Percentiles rank a stretch among this genome's conserved stretches.
These are phyloP conservation scores for Phortica magna DNA, from an alignment of 2,888 invertebrate genomes.

Conservation along the genomic window DNA sequence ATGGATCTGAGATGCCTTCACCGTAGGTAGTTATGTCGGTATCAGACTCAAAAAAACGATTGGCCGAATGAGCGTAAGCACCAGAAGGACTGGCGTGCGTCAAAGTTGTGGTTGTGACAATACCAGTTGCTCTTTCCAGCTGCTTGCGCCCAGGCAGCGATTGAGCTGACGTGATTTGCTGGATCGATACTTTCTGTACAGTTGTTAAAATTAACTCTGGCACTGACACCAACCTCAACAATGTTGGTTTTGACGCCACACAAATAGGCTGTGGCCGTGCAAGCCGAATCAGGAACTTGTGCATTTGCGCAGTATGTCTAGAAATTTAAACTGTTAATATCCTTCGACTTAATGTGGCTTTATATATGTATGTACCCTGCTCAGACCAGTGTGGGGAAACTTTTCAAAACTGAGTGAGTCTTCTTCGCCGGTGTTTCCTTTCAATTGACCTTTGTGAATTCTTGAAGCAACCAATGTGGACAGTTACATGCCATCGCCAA, in stretches of 20 bases:
- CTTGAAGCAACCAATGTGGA: conserved; percentile 84
- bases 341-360: background rate
- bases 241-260: conserved; percentile 85
- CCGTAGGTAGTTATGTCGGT: conserved; percentile 80
- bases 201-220: conserved; percentile 80
- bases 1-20: conserved; percentile 78
- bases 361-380: conserved; percentile 71
- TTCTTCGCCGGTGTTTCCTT: conserved; percentile 81
- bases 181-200: conserved; percentile 81
- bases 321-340: background rate
- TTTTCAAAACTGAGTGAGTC: conserved; percentile 81
- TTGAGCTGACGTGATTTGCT: conserved; percentile 82
- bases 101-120: conserved; percentile 88
- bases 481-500: conserved; percentile 85
- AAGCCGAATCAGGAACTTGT: conserved; percentile 85
- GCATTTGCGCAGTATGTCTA: conserved; percentile 69
- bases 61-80: conserved; percentile 81
- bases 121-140: conserved; percentile 81
- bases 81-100: conserved; percentile 89
- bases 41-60: conserved; percentile 86
- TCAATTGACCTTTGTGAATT: conserved; percentile 82
- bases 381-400: conserved; percentile 82
- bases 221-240: conserved; percentile 85
- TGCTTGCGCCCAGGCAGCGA: conserved; percentile 84
- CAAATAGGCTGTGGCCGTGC: conserved; percentile 76